Conservation (phyloP, 2,888 invertebrate species). For the Plutella xylostella region DNA sequence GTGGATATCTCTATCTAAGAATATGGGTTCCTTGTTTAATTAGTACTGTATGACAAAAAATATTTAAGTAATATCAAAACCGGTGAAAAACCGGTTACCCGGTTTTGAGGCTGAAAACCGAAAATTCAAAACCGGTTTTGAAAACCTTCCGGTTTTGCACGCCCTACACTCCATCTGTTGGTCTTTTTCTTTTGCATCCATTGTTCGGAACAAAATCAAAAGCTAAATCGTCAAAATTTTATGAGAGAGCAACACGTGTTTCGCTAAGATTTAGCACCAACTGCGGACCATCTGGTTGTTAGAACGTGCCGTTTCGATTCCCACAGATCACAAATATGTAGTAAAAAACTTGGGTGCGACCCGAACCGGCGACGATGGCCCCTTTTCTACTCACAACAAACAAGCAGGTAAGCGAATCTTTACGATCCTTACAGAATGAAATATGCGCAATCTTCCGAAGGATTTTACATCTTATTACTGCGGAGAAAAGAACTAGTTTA, state of each 20-base stretch:
- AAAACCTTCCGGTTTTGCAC: too few species aligned
- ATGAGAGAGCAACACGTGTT: slow-evolving; percentile 50
- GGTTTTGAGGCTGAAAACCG: too few species aligned
- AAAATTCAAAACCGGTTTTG: too few species aligned
- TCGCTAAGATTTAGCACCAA: slow-evolving; percentile 46
- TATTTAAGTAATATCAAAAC: too few species aligned
- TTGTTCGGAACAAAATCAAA: slow-evolving; percentile 17
- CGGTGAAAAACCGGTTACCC: too few species aligned
- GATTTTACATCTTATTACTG: slow-evolving; percentile 56
- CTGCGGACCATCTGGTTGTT: slow-evolving; percentile 52
- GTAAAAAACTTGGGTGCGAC: slow-evolving; percentile 55
- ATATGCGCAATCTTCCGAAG: slow-evolving; percentile 42
- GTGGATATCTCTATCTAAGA: too few species aligned
- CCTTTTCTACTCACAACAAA: slow-evolving; percentile 62
- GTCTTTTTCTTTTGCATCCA: slow-evolving; percentile 3
- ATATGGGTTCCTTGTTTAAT: too few species aligned
- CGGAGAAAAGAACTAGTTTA: slow-evolving; percentile 37
- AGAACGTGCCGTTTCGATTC: slow-evolving; percentile 67
- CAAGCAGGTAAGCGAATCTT: slow-evolving; percentile 68
- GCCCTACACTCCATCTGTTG: too few species aligned
- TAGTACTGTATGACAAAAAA: too few species aligned
- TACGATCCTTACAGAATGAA: slow-evolving; percentile 55
- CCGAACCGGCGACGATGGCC: slow-evolving; percentile 30
- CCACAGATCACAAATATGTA: slow-evolving; percentile 66
- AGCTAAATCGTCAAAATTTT: slow-evolving; percentile 32